A percentile compares a stretch with the other conserved stretches of the same genome.
Conservation (phyloP, 2,888 invertebrate species). For the Phortica magna region DNA sequence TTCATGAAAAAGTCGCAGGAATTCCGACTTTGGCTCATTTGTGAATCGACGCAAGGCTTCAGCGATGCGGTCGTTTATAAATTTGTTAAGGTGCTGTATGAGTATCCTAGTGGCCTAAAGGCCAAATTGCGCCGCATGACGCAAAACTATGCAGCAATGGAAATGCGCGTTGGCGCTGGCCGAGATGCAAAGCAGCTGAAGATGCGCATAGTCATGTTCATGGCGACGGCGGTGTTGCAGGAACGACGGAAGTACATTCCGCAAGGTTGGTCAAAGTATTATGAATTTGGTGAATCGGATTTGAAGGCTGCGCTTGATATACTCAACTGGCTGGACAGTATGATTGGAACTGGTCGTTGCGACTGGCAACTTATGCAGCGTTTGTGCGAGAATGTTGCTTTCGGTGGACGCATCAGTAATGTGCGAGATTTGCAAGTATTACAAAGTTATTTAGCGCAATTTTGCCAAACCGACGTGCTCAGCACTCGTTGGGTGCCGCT, state of each 20-base stretch:
- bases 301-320: slow-evolving; percentile 85
- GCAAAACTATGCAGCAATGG: slow-evolving; percentile 82
- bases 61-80: slow-evolving; percentile 86
- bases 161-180: slow-evolving; percentile 48
- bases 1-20: slow-evolving; percentile 78
- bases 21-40: slow-evolving; percentile 91
- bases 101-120: slow-evolving; percentile 92
- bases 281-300: slow-evolving; percentile 92
- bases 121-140: slow-evolving; percentile 88
- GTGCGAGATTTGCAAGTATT: slow-evolving; percentile 81
- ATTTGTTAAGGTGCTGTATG: slow-evolving; percentile 89
- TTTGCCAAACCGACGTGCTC: slow-evolving; percentile 81
- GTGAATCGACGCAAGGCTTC: slow-evolving; percentile 88
- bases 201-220: slow-evolving; percentile 88
- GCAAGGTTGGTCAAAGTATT: slow-evolving; percentile 93
- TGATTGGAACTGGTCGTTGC: slow-evolving; percentile 65
- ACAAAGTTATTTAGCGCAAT: slow-evolving; percentile 81
- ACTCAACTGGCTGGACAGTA: slow-evolving; percentile 73
- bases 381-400: slow-evolving; percentile 87
- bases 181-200: slow-evolving; percentile 79
- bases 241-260: slow-evolving; percentile 96
- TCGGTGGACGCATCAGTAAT: slow-evolving; percentile 92
- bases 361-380: slow-evolving; percentile 89
- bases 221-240: slow-evolving; percentile 92
- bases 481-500: slow-evolving; percentile 82